Conservation (phyloP, 2,888 invertebrate species). For the Panorpa germanica region DNA sequence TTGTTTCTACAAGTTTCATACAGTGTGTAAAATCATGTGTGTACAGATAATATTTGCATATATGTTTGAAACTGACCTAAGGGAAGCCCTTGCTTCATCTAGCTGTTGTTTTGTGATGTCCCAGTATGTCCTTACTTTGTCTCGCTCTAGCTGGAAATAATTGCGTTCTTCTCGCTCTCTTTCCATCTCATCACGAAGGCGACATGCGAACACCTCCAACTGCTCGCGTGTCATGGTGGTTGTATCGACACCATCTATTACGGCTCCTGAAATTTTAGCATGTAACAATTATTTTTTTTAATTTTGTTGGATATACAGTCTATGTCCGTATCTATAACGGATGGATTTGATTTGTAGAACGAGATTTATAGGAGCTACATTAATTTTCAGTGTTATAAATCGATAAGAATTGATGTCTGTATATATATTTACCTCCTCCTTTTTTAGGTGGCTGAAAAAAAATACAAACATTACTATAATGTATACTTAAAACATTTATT, state of each 20-base stretch:
- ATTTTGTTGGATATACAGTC: too few relatives aligned
- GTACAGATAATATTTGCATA: background rate
- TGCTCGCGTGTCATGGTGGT: constrained; percentile 86
- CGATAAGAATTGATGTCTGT: too few relatives aligned
- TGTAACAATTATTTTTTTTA: too few relatives aligned
- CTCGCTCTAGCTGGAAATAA: constrained; percentile 87
- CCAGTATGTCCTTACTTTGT: constrained; percentile 89
- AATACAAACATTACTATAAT: too few relatives aligned
- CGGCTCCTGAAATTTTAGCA: constrained; percentile 28
- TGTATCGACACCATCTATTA: constrained; percentile 82
- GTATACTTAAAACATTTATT: too few relatives aligned
- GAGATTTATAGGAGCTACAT: too few relatives aligned
- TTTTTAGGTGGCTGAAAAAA: too few relatives aligned
- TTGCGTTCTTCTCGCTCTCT: constrained; percentile 89
- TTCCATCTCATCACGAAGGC: constrained; percentile 79
- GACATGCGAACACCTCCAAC: constrained; percentile 70
- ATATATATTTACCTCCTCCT: too few relatives aligned
- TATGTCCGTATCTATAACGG: too few relatives aligned
- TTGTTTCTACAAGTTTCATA: constrained; percentile 35
- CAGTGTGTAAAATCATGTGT: background rate
- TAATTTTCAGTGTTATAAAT: too few relatives aligned
- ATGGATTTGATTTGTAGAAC: too few relatives aligned
- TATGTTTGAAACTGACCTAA: constrained; percentile 24
- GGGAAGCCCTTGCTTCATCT: constrained; percentile 59
- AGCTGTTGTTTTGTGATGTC: constrained; percentile 82